Evolutionary conservation across 2,888 invertebrate genomes (phyloP).

Genomic region (Cheilosia impressa): DNA sequence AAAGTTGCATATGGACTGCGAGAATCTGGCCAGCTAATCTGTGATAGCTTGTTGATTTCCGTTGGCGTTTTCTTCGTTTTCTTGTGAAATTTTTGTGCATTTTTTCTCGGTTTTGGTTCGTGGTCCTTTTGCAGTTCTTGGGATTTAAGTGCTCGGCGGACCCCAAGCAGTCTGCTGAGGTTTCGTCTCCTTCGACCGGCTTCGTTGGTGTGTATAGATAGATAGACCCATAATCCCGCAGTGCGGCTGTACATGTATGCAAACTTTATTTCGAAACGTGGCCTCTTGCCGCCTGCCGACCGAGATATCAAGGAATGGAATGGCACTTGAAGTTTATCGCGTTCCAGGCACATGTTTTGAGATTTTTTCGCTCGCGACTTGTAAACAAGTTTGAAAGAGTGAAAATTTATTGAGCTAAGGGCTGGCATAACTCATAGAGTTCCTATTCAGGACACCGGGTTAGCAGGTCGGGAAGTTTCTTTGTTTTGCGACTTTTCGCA

Average conservation of each 20-base stretch:
- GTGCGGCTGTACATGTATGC: constrained; percentile 58
- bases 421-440: constrained; percentile 82
- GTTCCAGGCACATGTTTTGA: constrained; percentile 73
- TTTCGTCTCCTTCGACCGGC: constrained; percentile 39
- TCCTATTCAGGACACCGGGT: constrained; percentile 79
- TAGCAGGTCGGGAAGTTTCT: constrained; percentile 79
- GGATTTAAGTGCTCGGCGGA: constrained; percentile 77
- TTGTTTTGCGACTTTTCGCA: constrained; percentile 61
- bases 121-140: constrained; percentile 69
- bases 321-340: constrained; percentile 72
- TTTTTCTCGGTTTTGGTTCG: constrained; percentile 29
- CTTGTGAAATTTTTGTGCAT: constrained; percentile 50
- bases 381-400: constrained; percentile 78
- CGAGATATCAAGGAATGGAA: constrained; percentile 54
- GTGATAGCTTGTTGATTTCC: constrained; percentile 74
- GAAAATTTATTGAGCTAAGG: constrained; percentile 83
- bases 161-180: constrained; percentile 83
- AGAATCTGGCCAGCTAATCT: constrained; percentile 66
- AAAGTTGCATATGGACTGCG: constrained; percentile 60
- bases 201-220: constrained; percentile 39
- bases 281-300: constrained; percentile 38
- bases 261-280: constrained; percentile 59
- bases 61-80: constrained; percentile 52
- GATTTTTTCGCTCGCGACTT: constrained; percentile 70
- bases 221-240: constrained; percentile 70